Conservation (phyloP, 2,797 vertebrate genomes). For the Avahi laniger region DNA sequence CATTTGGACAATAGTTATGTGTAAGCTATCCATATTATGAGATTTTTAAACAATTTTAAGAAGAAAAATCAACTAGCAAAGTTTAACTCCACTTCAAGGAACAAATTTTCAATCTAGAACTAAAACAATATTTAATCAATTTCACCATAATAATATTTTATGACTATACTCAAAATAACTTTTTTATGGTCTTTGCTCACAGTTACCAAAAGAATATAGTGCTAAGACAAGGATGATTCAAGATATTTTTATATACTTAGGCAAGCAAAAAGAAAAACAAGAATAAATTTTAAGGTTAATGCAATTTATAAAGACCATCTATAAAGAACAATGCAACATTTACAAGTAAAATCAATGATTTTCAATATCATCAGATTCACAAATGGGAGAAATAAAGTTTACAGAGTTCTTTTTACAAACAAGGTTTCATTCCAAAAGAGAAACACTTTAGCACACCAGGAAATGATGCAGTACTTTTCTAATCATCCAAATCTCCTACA, state of each 20-base stretch:
- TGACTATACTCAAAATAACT: constrained; percentile 1
- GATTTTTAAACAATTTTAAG: not conserved
- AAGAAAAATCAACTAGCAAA: constrained; percentile 22
- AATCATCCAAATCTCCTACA: not conserved
- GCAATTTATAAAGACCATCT: constrained; percentile 23
- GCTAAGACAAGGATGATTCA: not conserved
- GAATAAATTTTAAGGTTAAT: constrained; percentile 32
- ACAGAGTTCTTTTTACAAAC: not conserved
- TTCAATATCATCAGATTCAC: constrained; percentile 16
- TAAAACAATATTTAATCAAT: constrained; percentile 52
- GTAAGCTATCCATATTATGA: not conserved
- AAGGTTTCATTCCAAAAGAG: not conserved
- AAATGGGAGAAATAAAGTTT: constrained; percentile 23
- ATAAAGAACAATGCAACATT: not conserved
- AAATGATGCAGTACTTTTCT: not conserved
- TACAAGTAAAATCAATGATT: constrained; percentile 36
- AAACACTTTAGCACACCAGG: not conserved
- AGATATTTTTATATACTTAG: not conserved
- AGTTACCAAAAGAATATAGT: not conserved
- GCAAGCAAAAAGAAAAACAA: constrained; percentile 20
- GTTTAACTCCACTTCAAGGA: not conserved
- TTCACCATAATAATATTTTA: not conserved
- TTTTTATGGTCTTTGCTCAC: not conserved
- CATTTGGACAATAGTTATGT: not conserved
- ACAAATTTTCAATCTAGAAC: constrained; percentile 26